Evolutionary conservation across 2,113 vertebrate species (phyloP).

Genomic region (Stegostoma tigrinum): DNA sequence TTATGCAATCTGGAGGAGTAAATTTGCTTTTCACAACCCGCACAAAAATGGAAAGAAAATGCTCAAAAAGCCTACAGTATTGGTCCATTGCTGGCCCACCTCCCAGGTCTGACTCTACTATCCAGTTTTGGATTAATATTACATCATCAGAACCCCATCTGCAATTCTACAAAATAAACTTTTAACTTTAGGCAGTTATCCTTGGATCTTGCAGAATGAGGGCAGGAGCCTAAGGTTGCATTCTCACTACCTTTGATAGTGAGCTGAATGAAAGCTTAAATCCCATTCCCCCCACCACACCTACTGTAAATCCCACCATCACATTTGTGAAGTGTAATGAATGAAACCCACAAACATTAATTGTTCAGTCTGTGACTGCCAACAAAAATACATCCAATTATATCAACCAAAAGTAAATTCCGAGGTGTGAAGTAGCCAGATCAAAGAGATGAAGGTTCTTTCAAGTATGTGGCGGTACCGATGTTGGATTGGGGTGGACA

Average conservation of each 20-base stretch:
- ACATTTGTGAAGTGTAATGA: not conserved
- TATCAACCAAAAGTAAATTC: not conserved
- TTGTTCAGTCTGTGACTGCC: not conserved
- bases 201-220: not conserved
- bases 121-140: not conserved
- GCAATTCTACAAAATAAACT: not conserved
- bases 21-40: too few relatives aligned
- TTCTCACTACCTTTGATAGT: not conserved
- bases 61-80: not conserved
- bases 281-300: not conserved
- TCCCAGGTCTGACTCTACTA: not conserved
- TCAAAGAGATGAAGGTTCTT: not conserved
- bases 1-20: not conserved
- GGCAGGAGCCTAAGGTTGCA: not conserved
- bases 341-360: not conserved
- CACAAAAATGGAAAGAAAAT: not conserved
- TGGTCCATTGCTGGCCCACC: not conserved
- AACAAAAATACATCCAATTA: not conserved
- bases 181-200: not conserved
- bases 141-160: not conserved
- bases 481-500: too few relatives aligned
- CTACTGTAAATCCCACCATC: too few relatives aligned
- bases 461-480: not conserved
- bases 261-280: not conserved
- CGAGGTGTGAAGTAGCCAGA: not conserved